Percentiles rank a stretch among this genome's conserved stretches.
phyloP scores from a whole-genome alignment of 1,140 invertebrate genomes.

The Anastatus disparis region DNA sequence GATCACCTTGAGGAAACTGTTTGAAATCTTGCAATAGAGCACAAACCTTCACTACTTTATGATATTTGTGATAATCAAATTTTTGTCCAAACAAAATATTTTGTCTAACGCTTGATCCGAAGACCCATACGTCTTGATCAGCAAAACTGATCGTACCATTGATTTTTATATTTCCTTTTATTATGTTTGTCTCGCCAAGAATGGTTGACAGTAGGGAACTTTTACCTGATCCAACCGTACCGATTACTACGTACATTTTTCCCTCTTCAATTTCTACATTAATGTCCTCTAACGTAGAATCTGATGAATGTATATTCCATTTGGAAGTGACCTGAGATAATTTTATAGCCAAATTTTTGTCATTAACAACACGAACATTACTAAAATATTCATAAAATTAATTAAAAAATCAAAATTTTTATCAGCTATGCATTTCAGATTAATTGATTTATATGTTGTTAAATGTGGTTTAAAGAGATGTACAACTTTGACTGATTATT shows the following conservation, averaged over 20 bases:
- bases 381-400: no score
- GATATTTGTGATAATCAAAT: constrained; percentile 72
- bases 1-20: constrained; percentile 76
- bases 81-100: constrained; percentile 82
- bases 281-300: constrained; percentile 67
- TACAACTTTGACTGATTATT: no score
- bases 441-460: no score
- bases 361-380: neutral
- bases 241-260: constrained; percentile 72
- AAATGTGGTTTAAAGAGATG: no score
- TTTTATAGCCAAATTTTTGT: constrained; percentile 54
- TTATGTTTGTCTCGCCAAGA: constrained; percentile 72
- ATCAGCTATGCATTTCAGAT: no score
- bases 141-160: constrained; percentile 75
- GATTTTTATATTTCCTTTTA: constrained; percentile 70
- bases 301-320: constrained; percentile 61
- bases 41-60: constrained; percentile 72
- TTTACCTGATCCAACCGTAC: no score
- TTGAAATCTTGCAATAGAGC: constrained; percentile 78
- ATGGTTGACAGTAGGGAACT: constrained; percentile 74
- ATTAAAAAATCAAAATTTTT: no score
- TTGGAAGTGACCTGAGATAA: constrained; percentile 67
- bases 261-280: constrained; percentile 68
- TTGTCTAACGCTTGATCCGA: constrained; percentile 72
- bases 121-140: constrained; percentile 82